These are phyloP conservation scores for Microhierax caerulescens DNA, from an alignment of 2,797 vertebrate genomes.

Conservation along the genomic window DNA sequence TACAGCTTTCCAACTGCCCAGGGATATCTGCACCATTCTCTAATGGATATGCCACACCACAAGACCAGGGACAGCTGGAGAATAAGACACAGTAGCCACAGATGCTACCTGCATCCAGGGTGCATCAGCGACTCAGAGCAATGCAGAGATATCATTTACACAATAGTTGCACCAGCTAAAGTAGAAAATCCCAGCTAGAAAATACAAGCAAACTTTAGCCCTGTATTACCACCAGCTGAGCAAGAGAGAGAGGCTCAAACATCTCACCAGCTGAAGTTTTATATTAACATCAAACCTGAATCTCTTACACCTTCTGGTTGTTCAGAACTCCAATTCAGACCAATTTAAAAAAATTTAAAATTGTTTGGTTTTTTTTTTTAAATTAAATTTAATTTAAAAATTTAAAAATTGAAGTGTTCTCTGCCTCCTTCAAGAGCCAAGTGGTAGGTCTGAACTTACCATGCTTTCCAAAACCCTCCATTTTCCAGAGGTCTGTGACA, in stretches of 20 bases:
- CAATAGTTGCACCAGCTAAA: background rate
- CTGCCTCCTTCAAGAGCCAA: background rate
- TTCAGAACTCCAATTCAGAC: background rate
- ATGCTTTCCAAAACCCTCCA: background rate
- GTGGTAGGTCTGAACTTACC: background rate
- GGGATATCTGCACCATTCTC: background rate
- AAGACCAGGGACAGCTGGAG: background rate
- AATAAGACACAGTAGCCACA: background rate
- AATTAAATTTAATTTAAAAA: too few relatives aligned
- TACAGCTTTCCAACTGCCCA: background rate
- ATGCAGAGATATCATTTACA: background rate
- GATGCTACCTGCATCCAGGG: background rate
- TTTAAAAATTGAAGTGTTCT: background rate
- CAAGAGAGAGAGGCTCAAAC: background rate
- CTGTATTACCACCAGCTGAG: background rate
- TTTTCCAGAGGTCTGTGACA: background rate
- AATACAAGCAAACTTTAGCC: background rate
- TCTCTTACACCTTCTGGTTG: background rate
- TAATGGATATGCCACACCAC: background rate
- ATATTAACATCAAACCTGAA: background rate
- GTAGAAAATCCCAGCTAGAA: background rate
- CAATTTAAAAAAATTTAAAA: too few relatives aligned
- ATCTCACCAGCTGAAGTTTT: background rate
- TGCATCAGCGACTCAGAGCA: background rate
- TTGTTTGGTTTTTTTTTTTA: too few relatives aligned